Conservation (phyloP, 2,797 vertebrate genomes). For the Falco columbarius region DNA sequence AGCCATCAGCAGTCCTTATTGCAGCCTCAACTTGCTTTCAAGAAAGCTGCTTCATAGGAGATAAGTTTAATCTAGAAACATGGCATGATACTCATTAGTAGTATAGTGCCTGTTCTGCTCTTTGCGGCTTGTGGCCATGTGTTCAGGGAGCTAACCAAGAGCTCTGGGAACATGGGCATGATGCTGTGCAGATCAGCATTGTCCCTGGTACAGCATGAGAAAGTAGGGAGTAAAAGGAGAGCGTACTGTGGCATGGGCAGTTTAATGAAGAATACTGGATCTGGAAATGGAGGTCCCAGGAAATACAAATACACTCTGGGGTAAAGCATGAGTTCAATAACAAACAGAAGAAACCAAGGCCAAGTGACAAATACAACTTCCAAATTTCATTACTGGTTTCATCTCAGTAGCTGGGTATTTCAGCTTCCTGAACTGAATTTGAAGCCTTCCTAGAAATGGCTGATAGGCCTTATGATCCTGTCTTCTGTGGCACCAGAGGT, state of each 20-base stretch:
- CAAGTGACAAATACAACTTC: background rate
- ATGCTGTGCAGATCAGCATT: background rate
- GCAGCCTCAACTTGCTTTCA: background rate
- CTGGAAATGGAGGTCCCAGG: background rate
- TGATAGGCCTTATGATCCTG: background rate
- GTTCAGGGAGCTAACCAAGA: background rate
- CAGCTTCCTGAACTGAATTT: background rate
- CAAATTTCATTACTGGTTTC: background rate
- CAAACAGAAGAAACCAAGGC: background rate
- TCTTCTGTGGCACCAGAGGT: background rate
- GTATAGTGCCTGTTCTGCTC: background rate
- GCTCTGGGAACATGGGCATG: background rate
- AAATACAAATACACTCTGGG: background rate
- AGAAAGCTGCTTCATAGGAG: background rate
- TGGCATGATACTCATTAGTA: background rate
- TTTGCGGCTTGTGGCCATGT: background rate
- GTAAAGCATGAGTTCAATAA: background rate
- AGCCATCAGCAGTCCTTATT: background rate
- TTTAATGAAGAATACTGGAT: background rate
- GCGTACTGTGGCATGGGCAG: background rate
- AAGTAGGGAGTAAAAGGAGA: background rate
- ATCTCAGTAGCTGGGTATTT: background rate
- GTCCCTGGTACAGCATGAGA: background rate
- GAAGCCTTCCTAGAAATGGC: background rate
- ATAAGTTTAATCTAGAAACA: constrained; percentile 23